phyloP scores from a whole-genome alignment of 2,797 vertebrate genomes.

The Falco biarmicus region DNA sequence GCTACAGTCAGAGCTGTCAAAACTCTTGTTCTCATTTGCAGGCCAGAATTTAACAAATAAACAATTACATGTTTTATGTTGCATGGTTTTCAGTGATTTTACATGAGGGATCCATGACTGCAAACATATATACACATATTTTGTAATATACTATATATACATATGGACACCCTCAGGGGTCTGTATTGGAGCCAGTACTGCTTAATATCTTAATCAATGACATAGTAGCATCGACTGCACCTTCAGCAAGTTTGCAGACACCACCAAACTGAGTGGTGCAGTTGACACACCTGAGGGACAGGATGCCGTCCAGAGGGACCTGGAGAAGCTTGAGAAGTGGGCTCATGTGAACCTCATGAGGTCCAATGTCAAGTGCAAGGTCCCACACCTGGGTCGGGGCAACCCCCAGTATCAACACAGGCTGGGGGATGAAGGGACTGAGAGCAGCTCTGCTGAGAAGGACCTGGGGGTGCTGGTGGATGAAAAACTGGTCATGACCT shows the following conservation, averaged over 20 bases:
- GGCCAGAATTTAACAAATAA: neutral
- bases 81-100: neutral
- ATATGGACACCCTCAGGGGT: neutral
- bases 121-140: neutral
- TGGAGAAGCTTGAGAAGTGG: too few species aligned
- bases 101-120: neutral
- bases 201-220: neutral
- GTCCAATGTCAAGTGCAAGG: neutral
- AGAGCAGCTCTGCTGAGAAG: neutral
- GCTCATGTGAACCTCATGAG: neutral
- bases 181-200: neutral
- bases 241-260: rapidly evolving
- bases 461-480: neutral
- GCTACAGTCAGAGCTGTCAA: neutral
- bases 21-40: neutral
- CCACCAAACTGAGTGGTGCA: neutral
- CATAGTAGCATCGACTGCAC: rapidly evolving
- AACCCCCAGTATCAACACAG: neutral
- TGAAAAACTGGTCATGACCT: neutral
- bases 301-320: neutral
- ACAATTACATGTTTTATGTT: neutral
- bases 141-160: neutral
- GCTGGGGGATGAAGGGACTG: neutral
- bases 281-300: rapidly evolving
- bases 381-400: neutral